Percentiles rank a stretch among this genome's conserved stretches.
phyloP scores from a whole-genome alignment of 2,797 vertebrate genomes.

The Echiichthys vipera region DNA sequence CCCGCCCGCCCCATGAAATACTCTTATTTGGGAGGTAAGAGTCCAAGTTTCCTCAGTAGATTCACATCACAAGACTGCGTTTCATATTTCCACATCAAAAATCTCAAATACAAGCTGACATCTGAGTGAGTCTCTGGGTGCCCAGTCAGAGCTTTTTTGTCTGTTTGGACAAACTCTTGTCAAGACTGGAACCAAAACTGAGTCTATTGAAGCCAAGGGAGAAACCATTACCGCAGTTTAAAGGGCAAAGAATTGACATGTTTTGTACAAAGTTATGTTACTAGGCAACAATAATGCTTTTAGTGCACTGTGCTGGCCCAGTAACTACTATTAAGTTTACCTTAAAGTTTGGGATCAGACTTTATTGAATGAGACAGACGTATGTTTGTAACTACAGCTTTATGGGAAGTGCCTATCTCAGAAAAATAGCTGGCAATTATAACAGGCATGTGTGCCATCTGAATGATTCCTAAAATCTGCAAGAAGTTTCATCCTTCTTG shows the following conservation, averaged over 20 bases:
- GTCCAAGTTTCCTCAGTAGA: conserved; percentile 20
- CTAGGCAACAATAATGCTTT: conserved; percentile 23
- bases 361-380: background rate
- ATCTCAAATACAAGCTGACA: conserved; percentile 31
- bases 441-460: background rate
- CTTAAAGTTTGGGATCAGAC: conserved; percentile 14
- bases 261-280: conserved; percentile 43
- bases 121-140: conserved; percentile 31
- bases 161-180: conserved; percentile 6
- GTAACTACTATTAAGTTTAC: conserved; percentile 9
- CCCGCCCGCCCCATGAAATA: background rate
- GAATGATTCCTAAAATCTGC: background rate
- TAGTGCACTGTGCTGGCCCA: background rate
- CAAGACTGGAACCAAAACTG: conserved; percentile 9
- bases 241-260: conserved; percentile 4
- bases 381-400: background rate
- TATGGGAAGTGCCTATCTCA: background rate
- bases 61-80: conserved; percentile 10
- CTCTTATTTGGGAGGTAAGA: conserved; percentile 25
- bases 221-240: conserved; percentile 3
- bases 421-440: background rate
- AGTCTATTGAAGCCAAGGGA: conserved; percentile 10
- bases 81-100: conserved; percentile 18
- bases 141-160: conserved; percentile 20
- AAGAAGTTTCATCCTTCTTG: background rate